Evolutionary conservation across 2,113 vertebrate species (phyloP).

Genomic region (Sebastes fasciatus): DNA sequence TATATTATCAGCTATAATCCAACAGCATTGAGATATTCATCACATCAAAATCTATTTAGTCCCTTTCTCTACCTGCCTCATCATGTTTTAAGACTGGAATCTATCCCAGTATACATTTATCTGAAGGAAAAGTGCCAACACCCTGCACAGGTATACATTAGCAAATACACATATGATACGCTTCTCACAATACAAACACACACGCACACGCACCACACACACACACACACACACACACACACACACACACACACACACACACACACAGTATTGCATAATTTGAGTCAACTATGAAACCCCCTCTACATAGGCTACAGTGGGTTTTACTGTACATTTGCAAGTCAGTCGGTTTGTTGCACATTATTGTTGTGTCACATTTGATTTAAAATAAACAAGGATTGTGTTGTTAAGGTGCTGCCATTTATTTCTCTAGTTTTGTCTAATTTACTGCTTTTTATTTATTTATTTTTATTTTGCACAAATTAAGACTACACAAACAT

Average conservation of each 20-base stretch:
- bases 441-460: no score
- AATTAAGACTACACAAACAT: no score
- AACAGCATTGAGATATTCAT: not conserved
- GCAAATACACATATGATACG: not conserved
- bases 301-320: not conserved
- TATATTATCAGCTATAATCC: not conserved
- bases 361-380: not conserved
- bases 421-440: no score
- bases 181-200: not conserved
- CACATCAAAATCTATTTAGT: not conserved
- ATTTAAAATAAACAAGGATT: not conserved
- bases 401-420: not conserved
- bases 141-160: constrained; percentile 10
- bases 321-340: no score
- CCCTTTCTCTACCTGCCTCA: not conserved
- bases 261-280: constrained; percentile 29
- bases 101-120: not conserved
- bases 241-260: constrained; percentile 1
- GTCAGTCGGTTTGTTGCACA: not conserved
- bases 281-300: not conserved
- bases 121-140: not conserved
- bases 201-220: constrained; percentile 2
- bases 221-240: constrained; percentile 4
- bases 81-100: not conserved
- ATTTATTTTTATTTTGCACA: no score